These are phyloP conservation scores for Eupristina koningsbergeri DNA, from an alignment of 1,140 invertebrate genomes.

Conservation along the genomic window DNA sequence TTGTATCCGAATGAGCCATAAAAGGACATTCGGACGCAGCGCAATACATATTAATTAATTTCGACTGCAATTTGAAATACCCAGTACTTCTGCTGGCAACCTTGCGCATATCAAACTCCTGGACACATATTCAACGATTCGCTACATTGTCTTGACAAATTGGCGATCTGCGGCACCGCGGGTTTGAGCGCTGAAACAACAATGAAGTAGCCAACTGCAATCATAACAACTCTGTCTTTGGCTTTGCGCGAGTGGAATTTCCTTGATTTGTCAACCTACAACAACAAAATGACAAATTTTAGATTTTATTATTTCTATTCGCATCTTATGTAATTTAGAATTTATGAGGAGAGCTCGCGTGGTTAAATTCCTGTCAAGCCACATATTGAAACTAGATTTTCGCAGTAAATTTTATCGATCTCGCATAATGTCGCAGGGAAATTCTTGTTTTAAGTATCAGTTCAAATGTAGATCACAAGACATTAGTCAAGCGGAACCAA, in stretches of 20 bases:
- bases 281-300: neutral
- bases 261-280: neutral
- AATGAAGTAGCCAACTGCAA: neutral
- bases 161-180: neutral
- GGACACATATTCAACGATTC: neutral
- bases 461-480: neutral
- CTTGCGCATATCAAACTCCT: slow-evolving; percentile 40
- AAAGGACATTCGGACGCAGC: slow-evolving; percentile 40
- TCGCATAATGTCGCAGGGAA: neutral
- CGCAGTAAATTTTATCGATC: neutral
- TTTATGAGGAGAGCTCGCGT: neutral
- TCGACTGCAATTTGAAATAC: slow-evolving; percentile 48
- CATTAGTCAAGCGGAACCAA: neutral
- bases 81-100: slow-evolving; percentile 19
- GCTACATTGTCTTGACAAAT: slow-evolving; percentile 46
- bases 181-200: neutral
- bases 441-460: neutral
- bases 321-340: neutral
- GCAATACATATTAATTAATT: slow-evolving; percentile 52
- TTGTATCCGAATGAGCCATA: slow-evolving; percentile 44
- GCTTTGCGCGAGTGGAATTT: neutral
- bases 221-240: neutral
- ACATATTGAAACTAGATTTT: neutral
- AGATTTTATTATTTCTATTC: neutral
- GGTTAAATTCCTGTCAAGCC: neutral